Percentiles rank a stretch among this genome's conserved stretches.
Evolutionary conservation across 2,797 vertebrate genomes (phyloP).

Genomic region (Coregonus suidteri): DNA sequence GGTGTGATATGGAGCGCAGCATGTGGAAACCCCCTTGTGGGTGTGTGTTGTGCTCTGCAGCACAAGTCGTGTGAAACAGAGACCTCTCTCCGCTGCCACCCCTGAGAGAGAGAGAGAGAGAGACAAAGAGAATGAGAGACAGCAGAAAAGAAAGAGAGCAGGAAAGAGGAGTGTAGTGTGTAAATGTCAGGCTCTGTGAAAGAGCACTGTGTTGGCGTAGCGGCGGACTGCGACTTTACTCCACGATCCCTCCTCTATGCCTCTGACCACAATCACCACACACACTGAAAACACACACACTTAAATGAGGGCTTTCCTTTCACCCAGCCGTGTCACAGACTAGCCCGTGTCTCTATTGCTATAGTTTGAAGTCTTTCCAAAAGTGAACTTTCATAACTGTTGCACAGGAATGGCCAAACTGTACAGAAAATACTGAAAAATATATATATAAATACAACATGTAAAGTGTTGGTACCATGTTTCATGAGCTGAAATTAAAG

Average conservation of each 20-base stretch:
- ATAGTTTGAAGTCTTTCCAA: not conserved
- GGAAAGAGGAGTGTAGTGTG: not conserved
- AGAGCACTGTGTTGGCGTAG: constrained; percentile 25
- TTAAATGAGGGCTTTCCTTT: constrained; percentile 50
- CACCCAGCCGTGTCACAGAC: constrained; percentile 17
- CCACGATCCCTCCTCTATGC: not conserved
- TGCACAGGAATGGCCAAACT: not conserved
- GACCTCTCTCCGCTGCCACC: not conserved
- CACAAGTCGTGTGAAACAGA: too few relatives aligned
- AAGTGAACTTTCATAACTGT: constrained; percentile 1
- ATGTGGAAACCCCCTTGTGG: not conserved
- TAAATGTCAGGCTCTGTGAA: not conserved
- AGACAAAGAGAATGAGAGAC: not conserved
- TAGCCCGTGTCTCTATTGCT: too few relatives aligned
- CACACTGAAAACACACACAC: constrained; percentile 13
- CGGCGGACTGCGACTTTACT: constrained; percentile 26
- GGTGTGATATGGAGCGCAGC: not conserved
- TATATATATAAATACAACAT: not conserved
- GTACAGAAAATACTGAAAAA: not conserved
- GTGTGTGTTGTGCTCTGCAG: not conserved
- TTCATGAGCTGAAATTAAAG: not conserved
- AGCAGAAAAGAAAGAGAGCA: not conserved
- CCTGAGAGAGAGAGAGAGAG: too few relatives aligned
- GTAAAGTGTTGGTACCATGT: not conserved
- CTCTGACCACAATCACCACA: constrained; percentile 15